Conservation (phyloP, 2,797 vertebrate genomes). For the Gymnocypris eckloni region DNA sequence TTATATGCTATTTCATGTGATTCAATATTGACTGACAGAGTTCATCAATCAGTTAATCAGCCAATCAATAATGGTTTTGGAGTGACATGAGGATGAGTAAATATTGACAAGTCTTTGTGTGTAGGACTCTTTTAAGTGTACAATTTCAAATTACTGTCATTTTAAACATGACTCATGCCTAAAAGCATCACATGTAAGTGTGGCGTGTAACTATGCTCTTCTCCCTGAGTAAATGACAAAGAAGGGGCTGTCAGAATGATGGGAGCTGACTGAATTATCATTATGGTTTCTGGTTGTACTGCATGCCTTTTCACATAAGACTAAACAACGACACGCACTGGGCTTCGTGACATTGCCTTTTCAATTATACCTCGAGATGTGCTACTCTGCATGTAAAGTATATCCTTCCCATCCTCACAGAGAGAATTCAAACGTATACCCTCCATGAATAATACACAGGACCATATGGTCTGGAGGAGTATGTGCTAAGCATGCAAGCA, state of each 20-base stretch:
- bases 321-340: not conserved
- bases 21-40: not conserved
- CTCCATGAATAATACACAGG: slow-evolving; percentile 35
- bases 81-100: not conserved
- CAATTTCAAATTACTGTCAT: too few relatives aligned
- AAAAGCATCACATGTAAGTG: not conserved
- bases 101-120: not conserved
- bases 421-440: not conserved
- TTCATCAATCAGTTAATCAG: not conserved
- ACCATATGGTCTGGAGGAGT: slow-evolving; percentile 50
- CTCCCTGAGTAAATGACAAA: slow-evolving; percentile 20
- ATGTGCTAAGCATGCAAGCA: slow-evolving; percentile 35
- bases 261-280: slow-evolving; percentile 35
- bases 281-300: slow-evolving; percentile 48
- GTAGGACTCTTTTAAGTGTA: not conserved
- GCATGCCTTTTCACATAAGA: slow-evolving; percentile 41
- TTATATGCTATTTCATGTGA: not conserved
- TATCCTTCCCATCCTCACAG: not conserved
- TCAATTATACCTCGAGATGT: slow-evolving; percentile 44
- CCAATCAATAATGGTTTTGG: not conserved
- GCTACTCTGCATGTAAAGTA: slow-evolving; percentile 32
- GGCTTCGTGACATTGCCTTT: slow-evolving; percentile 8
- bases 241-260: slow-evolving; percentile 44
- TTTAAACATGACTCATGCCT: too few relatives aligned
- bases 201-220: not conserved